Conservation (phyloP, 2,113 vertebrate genomes). For the Phocoena sinus region DNA sequence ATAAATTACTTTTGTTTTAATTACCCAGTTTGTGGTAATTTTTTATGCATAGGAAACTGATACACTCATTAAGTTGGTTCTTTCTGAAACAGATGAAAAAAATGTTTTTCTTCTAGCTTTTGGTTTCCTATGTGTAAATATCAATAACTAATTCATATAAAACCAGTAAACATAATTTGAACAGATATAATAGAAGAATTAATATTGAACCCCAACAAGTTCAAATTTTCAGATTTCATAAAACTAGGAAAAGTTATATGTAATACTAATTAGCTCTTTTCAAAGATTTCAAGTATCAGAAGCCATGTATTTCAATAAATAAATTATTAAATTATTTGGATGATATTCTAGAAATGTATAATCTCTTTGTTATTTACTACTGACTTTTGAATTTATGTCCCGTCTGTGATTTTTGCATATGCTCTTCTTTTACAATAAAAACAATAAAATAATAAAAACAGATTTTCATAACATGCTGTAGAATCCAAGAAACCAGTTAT, state of each 20-base stretch:
- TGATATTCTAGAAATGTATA: background rate
- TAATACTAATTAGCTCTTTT: background rate
- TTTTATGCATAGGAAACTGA: background rate
- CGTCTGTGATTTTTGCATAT: background rate
- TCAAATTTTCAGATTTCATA: background rate
- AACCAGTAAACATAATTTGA: background rate
- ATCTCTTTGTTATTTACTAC: background rate
- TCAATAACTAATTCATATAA: background rate
- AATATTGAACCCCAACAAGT: background rate
- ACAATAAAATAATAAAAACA: background rate
- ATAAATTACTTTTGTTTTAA: background rate
- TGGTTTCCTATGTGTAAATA: background rate
- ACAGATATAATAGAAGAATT: background rate
- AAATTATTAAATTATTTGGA: constrained; percentile 15
- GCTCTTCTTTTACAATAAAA: background rate
- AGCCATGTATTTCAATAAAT: background rate
- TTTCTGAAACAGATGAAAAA: background rate
- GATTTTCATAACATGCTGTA: background rate
- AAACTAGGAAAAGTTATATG: background rate
- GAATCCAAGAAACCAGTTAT: background rate
- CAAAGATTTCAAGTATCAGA: background rate
- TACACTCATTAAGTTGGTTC: background rate
- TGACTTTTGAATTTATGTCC: background rate
- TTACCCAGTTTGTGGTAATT: background rate
- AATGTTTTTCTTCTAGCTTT: background rate